phyloP scores from a whole-genome alignment of 2,113 vertebrate species.

The Gavialis gangeticus region DNA sequence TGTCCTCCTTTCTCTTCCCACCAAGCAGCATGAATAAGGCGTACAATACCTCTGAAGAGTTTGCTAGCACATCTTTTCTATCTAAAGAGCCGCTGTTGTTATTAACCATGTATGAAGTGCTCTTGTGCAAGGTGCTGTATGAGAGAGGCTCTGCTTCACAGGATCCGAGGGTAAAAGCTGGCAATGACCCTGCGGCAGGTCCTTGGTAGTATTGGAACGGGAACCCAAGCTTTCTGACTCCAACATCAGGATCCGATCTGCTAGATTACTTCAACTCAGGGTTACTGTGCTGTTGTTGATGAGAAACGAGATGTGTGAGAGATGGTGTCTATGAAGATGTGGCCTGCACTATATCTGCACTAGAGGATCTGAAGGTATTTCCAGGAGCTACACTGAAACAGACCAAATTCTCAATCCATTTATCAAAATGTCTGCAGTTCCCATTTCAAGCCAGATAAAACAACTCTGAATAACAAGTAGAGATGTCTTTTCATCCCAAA shows the following conservation, averaged over 20 bases:
- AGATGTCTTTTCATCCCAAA: constrained; percentile 29
- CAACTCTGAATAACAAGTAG: constrained; percentile 21
- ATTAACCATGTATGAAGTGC: fast-evolving
- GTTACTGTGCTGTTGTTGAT: not conserved
- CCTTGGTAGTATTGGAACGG: not conserved
- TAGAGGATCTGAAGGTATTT: not conserved
- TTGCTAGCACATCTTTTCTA: not conserved
- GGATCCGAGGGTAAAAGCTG: not conserved
- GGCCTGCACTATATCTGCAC: not conserved
- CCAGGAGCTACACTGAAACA: constrained; percentile 17
- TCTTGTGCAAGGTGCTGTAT: not conserved
- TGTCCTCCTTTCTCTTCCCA: not conserved
- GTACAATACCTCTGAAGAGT: fast-evolving
- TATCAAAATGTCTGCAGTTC: constrained; percentile 14
- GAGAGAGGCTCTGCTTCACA: fast-evolving
- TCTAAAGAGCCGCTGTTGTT: fast-evolving
- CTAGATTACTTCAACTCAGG: not conserved
- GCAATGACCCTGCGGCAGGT: not conserved
- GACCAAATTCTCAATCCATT: constrained; percentile 47
- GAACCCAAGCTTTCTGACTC: not conserved
- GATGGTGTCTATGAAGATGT: not conserved
- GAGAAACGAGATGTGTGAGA: not conserved
- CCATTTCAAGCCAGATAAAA: constrained; percentile 34
- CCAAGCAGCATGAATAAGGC: not conserved
- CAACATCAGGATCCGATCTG: not conserved